phyloP scores from a whole-genome alignment of 2,888 invertebrate genomes.

The Sinhomidia bicolor region DNA sequence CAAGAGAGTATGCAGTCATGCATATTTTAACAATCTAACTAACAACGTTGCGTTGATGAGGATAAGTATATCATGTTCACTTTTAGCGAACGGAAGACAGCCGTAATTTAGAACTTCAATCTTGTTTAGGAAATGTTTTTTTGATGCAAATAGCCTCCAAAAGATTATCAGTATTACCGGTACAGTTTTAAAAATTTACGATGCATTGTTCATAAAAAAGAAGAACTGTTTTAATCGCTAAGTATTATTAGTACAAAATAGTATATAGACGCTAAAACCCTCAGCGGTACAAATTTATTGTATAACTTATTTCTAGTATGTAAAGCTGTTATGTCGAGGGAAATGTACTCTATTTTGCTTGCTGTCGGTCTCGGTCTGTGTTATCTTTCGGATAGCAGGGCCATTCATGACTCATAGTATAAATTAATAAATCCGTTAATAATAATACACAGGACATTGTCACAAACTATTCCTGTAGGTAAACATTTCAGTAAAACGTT shows the following conservation, averaged over 20 bases:
- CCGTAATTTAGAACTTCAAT: neutral
- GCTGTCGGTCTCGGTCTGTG: neutral
- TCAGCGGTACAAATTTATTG: neutral
- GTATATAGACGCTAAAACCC: too few relatives aligned
- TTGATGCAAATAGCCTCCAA: constrained; percentile 59
- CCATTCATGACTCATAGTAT: neutral
- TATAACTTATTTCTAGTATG: neutral
- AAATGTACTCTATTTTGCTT: neutral
- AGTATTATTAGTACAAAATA: neutral
- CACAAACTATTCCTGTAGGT: neutral
- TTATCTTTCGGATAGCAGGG: constrained; percentile 5
- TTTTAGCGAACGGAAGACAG: neutral
- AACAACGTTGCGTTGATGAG: neutral
- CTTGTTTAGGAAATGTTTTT: constrained; percentile 52
- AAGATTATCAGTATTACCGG: constrained; percentile 8
- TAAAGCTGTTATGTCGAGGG: constrained; percentile 29
- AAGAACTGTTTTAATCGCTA: too few relatives aligned
- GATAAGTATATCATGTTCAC: neutral
- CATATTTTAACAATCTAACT: neutral
- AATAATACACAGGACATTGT: too few relatives aligned
- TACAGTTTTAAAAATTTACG: neutral
- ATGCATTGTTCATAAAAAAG: neutral
- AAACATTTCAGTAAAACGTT: neutral
- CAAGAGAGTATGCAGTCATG: neutral
- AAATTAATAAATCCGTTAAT: neutral